phyloP scores from a whole-genome alignment of 1,140 invertebrate genomes.

The Aradophagus sp. region DNA sequence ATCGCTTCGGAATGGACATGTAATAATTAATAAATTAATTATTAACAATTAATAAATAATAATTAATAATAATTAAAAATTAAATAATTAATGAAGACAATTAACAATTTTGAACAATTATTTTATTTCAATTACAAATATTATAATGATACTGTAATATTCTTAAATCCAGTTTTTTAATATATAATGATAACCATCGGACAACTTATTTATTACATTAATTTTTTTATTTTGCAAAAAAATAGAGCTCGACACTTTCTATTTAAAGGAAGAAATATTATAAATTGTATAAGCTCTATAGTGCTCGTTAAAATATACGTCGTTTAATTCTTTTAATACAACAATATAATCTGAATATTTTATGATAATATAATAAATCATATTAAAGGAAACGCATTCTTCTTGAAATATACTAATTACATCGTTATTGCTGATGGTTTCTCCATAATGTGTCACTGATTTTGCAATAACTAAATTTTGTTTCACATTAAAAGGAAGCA shows the following conservation, averaged over 20 bases:
- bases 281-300: conserved; percentile 13
- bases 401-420: conserved; percentile 2
- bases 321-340: conserved; percentile 6
- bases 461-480: no score
- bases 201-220: conserved; percentile 1
- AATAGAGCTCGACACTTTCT: not conserved
- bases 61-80: no score
- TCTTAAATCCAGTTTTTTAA: conserved; percentile 3
- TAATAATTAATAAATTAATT: no score
- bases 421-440: no score
- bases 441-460: no score
- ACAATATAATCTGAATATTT: not conserved
- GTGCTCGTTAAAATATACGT: conserved; percentile 6
- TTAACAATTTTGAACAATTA: no score
- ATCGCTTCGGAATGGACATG: no score
- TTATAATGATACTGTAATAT: no score
- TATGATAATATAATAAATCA: conserved; percentile 4
- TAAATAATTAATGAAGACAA: no score
- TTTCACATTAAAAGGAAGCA: no score
- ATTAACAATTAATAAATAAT: no score
- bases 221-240: conserved; percentile 1
- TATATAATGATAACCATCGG: conserved; percentile 4
- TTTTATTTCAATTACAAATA: no score
- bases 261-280: not conserved
- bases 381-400: not conserved